phyloP scores from a whole-genome alignment of 2,888 invertebrate species.

The Parasteatoda lunata region DNA sequence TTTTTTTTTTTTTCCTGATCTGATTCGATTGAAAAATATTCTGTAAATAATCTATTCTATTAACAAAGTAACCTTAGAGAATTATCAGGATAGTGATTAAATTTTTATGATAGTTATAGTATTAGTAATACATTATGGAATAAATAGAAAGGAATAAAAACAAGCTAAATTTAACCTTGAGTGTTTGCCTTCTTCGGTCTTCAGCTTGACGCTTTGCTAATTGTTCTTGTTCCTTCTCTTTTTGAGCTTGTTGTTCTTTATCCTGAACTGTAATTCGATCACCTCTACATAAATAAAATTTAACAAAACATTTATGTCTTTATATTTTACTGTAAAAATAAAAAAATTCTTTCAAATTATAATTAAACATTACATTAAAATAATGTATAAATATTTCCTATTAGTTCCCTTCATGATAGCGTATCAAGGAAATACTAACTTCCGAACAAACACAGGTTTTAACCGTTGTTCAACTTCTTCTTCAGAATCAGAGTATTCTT shows the following conservation, averaged over 20 bases:
- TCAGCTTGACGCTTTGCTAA: slow-evolving; percentile 83
- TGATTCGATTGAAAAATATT: no score
- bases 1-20: no score
- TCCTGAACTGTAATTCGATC: slow-evolving; percentile 97
- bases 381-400: no score
- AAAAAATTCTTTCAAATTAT: not conserved
- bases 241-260: slow-evolving; percentile 89
- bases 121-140: no score
- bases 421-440: slow-evolving; percentile 74
- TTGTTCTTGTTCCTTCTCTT: slow-evolving; percentile 82
- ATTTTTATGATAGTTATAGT: no score
- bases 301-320: no score
- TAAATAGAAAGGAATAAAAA: no score
- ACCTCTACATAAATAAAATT: slow-evolving; percentile 75
- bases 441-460: slow-evolving; percentile 95
- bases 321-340: not conserved
- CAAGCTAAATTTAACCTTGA: slow-evolving; percentile 73
- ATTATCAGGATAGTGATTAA: no score
- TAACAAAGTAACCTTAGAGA: no score
- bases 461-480: slow-evolving; percentile 78
- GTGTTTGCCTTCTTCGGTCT: slow-evolving; percentile 69
- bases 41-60: no score
- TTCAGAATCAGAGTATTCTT: slow-evolving; percentile 81
- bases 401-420: no score
- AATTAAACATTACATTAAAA: not conserved